These are phyloP conservation scores for Taphrorychus bicolor DNA, from an alignment of 2,888 invertebrate species.

Conservation along the genomic window DNA sequence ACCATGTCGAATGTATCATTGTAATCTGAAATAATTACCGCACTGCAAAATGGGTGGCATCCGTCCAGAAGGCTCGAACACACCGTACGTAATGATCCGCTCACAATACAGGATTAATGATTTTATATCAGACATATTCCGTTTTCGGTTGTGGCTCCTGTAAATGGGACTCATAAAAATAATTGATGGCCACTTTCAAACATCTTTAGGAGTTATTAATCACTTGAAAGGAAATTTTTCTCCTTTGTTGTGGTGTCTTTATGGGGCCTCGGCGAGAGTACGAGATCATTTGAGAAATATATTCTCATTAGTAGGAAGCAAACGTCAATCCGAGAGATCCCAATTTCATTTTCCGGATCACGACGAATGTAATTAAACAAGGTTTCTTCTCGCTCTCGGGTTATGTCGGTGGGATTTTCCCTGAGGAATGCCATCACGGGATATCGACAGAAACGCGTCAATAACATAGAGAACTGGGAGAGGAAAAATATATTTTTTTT, in stretches of 20 bases:
- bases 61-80: neutral
- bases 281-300: neutral
- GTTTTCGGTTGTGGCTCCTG: slow-evolving; percentile 22
- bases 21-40: slow-evolving; percentile 1
- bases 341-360: neutral
- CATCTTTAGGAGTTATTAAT: slow-evolving; percentile 20
- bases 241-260: neutral
- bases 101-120: slow-evolving; percentile 14
- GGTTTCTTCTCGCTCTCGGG: neutral
- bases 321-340: neutral
- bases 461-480: neutral
- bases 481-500: neutral
- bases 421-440: neutral
- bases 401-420: neutral
- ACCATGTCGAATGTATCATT: slow-evolving; percentile 5
- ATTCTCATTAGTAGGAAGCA: neutral
- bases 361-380: neutral
- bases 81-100: slow-evolving; percentile 1
- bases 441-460: neutral
- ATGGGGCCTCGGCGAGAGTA: neutral
- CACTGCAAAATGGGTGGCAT: slow-evolving; percentile 10
- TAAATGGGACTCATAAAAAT: slow-evolving; percentile 30
- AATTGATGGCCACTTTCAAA: slow-evolving; percentile 33
- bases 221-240: slow-evolving; percentile 6
- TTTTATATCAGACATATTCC: slow-evolving; percentile 20